phyloP scores from a whole-genome alignment of 2,797 vertebrate species.

The Crypturellus tataupa region DNA sequence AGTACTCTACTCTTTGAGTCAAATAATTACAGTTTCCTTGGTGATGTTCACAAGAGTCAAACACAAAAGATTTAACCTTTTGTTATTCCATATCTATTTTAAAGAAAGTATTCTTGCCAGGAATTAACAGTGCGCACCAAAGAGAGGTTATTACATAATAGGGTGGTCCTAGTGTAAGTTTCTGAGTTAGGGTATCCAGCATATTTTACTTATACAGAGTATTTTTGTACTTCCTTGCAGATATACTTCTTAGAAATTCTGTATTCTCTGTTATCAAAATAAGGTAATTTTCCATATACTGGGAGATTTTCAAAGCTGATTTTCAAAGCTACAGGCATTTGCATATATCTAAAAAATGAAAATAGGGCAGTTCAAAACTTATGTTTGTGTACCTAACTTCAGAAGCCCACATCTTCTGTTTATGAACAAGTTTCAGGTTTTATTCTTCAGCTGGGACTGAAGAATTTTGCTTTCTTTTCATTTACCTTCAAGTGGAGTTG shows the following conservation, averaged over 20 bases:
- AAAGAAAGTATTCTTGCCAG: conserved; percentile 7
- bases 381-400: background rate
- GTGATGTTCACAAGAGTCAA: conserved; percentile 48
- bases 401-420: background rate
- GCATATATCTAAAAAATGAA: background rate
- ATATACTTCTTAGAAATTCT: background rate
- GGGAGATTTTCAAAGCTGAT: background rate
- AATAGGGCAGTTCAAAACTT: background rate
- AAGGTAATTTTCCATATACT: background rate
- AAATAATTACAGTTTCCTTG: conserved; percentile 65
- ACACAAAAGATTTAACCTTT: conserved; percentile 36
- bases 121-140: conserved; percentile 1
- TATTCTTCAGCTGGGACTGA: background rate
- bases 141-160: conserved; percentile 4
- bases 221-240: background rate
- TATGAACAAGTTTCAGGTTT: background rate
- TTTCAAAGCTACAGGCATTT: background rate
- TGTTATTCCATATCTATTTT: conserved; percentile 52
- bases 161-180: background rate
- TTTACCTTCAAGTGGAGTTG: background rate
- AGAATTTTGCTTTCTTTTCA: background rate
- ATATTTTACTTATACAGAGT: background rate
- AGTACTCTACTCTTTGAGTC: background rate
- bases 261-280: background rate
- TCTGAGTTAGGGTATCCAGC: background rate